Evolutionary conservation across 1,140 invertebrate genomes (phyloP).

Genomic region (Ostrea edulis): DNA sequence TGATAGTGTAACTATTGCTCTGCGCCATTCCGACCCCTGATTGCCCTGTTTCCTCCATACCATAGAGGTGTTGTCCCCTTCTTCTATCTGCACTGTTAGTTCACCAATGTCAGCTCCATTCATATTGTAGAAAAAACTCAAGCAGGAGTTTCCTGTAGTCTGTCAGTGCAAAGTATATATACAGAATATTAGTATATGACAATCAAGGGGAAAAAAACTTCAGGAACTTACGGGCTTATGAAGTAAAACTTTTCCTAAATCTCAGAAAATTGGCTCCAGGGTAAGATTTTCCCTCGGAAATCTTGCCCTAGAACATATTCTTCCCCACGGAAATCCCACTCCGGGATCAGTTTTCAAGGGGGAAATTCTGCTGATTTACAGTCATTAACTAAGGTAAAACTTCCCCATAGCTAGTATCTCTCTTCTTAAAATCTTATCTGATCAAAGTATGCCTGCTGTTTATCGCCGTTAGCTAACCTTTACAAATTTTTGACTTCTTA

Average conservation of each 20-base stretch:
- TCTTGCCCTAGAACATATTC: no score
- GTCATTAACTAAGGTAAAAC: no score
- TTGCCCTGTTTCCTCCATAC: background rate
- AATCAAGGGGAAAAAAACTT: background rate
- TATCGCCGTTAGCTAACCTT: no score
- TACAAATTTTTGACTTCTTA: no score
- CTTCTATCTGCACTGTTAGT: background rate
- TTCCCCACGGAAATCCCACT: no score
- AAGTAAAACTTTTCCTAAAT: background rate
- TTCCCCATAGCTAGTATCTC: no score
- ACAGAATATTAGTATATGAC: background rate
- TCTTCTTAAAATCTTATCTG: no score
- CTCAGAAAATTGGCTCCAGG: no score
- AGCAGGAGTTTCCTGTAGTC: background rate
- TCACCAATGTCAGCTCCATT: slow-evolving; percentile 5
- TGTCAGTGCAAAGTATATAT: background rate
- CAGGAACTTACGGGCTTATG: background rate
- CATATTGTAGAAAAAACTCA: slow-evolving; percentile 18
- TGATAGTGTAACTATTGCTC: background rate
- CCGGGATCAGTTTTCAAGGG: no score
- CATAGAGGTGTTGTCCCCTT: background rate
- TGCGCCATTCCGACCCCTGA: background rate
- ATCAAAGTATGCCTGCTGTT: no score
- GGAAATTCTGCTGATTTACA: no score
- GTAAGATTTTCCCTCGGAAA: no score